Base-by-base conservation (phyloP, 1,140 invertebrate genomes). In the Maniola jurtina region DNA sequence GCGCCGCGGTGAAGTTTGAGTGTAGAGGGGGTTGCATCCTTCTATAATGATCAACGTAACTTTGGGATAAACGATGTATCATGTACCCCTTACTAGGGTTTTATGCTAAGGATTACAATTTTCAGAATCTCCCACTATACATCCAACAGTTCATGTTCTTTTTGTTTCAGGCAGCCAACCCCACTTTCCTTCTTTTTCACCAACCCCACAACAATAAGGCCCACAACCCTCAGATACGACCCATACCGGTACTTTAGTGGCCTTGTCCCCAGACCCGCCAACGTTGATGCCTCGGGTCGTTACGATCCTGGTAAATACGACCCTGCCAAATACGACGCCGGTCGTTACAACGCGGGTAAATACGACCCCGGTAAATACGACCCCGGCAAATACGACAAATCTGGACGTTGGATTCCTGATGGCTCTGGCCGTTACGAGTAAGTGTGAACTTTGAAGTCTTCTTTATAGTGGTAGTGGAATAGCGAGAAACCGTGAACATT, bases 371-470 rank as follows among this genome's bases (percentile, higher is more conserved):
- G 77, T 13, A 56, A 67, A 3, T 86, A 86, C 70, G 69, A 76
- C 63, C 68, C 76, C 3, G 66, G 74, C 42, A 68, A 61, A 38
- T 84, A 84, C 65, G 81, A 86, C 70, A 72, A 72, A 58, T 79
- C 82, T 54, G 85, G 85, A 13, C 76, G 79, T 16, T 88, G 86
- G 67, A 70, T 81, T 2, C 83, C 82, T 10, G 85, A 88, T 64
- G 56, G 77, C 40, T 76, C 78, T 55, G 85, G 85, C 7, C 34
- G 45, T 47, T 88, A 88, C 73, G 77, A 88, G 85, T 88, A 79
- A 75, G 83, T 55, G 42, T 42, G 15, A 38, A 38, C 7, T 38
- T 9, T 9, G 13, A 9, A 45, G 13, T 45, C 5, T 13, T 45
- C 13, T 11, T 42, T 42, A 9, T 42, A 9, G 6, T 38, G 7